A percentile compares a stretch with the other conserved stretches of the same genome.
These are phyloP conservation scores for Cranoglanis bouderius DNA, from an alignment of 2,113 vertebrate genomes.

Conservation along the genomic window DNA sequence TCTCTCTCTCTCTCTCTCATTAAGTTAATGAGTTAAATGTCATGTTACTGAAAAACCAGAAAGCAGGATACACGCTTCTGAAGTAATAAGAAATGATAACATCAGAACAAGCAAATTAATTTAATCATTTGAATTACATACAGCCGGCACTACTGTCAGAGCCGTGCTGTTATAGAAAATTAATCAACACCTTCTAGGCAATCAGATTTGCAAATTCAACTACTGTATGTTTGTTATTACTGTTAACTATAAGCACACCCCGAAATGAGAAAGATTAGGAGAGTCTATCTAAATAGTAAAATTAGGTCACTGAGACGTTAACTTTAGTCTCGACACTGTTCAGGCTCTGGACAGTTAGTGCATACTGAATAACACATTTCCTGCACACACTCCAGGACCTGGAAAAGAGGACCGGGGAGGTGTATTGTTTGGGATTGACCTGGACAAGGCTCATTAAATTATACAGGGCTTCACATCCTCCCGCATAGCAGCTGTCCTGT, in stretches of 20 bases:
- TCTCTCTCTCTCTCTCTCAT: too few species aligned
- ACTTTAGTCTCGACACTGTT: slow-evolving; percentile 38
- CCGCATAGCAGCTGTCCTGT: slow-evolving; percentile 17
- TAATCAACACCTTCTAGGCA: not conserved
- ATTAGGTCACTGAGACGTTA: slow-evolving; percentile 26
- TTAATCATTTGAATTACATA: not conserved
- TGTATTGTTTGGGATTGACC: slow-evolving; percentile 63
- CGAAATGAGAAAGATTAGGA: slow-evolving; percentile 55
- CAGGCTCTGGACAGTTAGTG: slow-evolving; percentile 49
- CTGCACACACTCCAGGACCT: slow-evolving; percentile 55
- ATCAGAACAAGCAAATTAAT: too few species aligned
- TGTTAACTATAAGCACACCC: slow-evolving; percentile 55
- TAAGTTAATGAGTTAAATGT: too few species aligned
- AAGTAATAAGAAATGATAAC: too few species aligned
- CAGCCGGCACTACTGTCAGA: not conserved
- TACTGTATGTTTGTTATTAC: not conserved
- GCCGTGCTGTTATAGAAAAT: not conserved
- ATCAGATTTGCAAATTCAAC: not conserved
- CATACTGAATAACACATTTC: slow-evolving; percentile 67
- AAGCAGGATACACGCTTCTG: too few species aligned
- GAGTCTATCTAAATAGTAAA: not conserved
- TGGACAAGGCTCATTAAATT: slow-evolving; percentile 60
- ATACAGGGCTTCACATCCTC: slow-evolving; percentile 46
- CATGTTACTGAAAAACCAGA: too few species aligned
- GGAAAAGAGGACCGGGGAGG: slow-evolving; percentile 47